Conservation (phyloP, 1,140 invertebrate genomes). For the Drosophila hydei region DNA sequence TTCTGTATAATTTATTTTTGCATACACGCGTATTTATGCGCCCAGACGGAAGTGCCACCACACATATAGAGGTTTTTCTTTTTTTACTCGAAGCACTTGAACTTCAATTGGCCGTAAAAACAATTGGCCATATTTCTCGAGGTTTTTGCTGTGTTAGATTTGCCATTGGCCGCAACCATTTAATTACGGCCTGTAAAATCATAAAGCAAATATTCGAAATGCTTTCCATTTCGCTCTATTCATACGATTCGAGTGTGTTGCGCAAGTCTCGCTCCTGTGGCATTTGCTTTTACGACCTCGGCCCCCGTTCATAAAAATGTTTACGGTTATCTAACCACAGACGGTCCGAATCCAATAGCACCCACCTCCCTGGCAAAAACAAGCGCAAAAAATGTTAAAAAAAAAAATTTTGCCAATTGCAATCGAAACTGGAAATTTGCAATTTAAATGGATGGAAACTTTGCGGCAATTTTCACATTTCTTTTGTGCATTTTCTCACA, state of each 20-base stretch:
- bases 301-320: constrained; percentile 23
- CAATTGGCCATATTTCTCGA: constrained; percentile 1
- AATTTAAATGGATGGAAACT: constrained; percentile 75
- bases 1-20: constrained; percentile 12
- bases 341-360: constrained; percentile 8
- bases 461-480: constrained; percentile 68
- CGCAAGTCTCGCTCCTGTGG: constrained; percentile 23
- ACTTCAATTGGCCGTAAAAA: constrained; percentile 63
- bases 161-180: constrained; percentile 21
- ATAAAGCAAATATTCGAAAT: constrained; percentile 45
- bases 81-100: constrained; percentile 42
- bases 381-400: constrained; percentile 14
- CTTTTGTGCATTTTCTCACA: constrained; percentile 49
- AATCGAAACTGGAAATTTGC: constrained; percentile 77
- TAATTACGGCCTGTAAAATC: constrained; percentile 53
- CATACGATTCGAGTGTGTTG: constrained; percentile 4
- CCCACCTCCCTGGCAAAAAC: background rate
- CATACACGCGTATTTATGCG: background rate
- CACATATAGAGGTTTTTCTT: background rate
- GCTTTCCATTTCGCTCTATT: constrained; percentile 44
- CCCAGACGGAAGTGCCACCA: background rate
- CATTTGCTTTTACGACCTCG: constrained; percentile 61
- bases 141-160: constrained; percentile 10
- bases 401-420: constrained; percentile 49
- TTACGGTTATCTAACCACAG: constrained; percentile 61